These are phyloP conservation scores for Casuarius casuarius DNA, from an alignment of 2,113 vertebrate genomes.

Conservation along the genomic window DNA sequence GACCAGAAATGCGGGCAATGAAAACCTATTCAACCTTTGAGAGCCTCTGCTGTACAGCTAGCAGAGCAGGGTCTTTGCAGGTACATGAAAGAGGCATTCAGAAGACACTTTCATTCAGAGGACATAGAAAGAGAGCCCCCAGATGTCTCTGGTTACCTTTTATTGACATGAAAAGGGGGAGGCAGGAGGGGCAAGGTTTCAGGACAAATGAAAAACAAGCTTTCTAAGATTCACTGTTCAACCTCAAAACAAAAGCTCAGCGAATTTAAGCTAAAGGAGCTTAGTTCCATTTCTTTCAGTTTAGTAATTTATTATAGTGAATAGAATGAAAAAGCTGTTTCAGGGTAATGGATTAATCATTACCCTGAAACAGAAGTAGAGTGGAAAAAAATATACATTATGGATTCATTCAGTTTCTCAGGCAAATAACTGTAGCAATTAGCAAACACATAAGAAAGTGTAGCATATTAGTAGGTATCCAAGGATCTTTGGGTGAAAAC, in stretches of 20 bases:
- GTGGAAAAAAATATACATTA: not conserved
- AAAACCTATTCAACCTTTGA: slow-evolving; percentile 63
- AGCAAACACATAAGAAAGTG: not conserved
- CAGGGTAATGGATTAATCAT: not conserved
- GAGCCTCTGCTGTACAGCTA: not conserved
- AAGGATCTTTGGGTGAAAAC: slow-evolving; percentile 27
- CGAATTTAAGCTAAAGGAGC: not conserved
- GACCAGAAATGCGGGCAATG: slow-evolving; percentile 71
- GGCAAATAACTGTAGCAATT: not conserved
- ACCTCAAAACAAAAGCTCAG: slow-evolving; percentile 43
- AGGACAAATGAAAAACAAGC: slow-evolving; percentile 52
- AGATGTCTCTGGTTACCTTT: slow-evolving; percentile 67
- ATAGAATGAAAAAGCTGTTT: slow-evolving; percentile 3
- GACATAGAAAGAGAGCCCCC: slow-evolving; percentile 4
- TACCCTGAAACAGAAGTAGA: not conserved
- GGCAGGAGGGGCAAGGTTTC: slow-evolving; percentile 18
- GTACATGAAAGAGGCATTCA: slow-evolving; percentile 66
- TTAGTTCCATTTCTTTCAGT: slow-evolving; percentile 25
- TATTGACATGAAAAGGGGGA: slow-evolving; percentile 44
- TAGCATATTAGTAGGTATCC: not conserved
- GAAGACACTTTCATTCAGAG: slow-evolving; percentile 10
- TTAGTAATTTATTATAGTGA: slow-evolving; percentile 18
- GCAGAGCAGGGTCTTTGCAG: slow-evolving; percentile 37
- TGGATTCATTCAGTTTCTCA: not conserved
- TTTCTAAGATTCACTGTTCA: slow-evolving; percentile 56